Percentiles rank a stretch among this genome's conserved stretches.
These are phyloP conservation scores for Drosophila greeni DNA, from an alignment of 2,888 invertebrate species.

Conservation along the genomic window DNA sequence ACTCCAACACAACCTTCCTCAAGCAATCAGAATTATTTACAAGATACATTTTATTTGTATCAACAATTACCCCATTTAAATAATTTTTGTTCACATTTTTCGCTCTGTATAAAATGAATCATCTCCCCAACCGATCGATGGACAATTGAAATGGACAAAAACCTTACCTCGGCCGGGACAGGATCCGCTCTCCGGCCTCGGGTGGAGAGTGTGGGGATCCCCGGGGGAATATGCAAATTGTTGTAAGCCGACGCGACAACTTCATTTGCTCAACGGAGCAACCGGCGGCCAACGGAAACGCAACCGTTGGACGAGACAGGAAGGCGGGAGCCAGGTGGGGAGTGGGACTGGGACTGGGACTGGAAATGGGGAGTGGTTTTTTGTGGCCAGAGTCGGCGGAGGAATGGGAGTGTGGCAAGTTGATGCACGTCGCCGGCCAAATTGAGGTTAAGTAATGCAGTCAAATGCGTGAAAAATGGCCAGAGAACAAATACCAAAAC, in stretches of 20 bases:
- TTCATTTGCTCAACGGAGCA: conserved; percentile 59
- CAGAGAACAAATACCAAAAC: conserved; percentile 30
- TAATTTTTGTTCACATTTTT: not conserved
- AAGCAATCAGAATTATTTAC: not conserved
- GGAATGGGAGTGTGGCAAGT: conserved; percentile 33
- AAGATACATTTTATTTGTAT: not conserved
- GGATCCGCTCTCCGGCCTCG: conserved; percentile 30
- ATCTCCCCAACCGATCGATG: conserved; percentile 18
- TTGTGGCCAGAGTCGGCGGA: conserved; percentile 4
- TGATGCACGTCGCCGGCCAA: conserved; percentile 65
- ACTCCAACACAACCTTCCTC: not conserved
- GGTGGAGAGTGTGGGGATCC: conserved; percentile 1
- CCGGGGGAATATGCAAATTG: conserved; percentile 49
- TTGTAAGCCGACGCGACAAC: conserved; percentile 55
- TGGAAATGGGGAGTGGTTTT: conserved; percentile 18
- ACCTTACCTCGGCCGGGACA: conserved; percentile 17
- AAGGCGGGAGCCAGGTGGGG: conserved; percentile 8
- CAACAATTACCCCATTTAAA: not conserved
- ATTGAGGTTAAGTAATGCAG: conserved; percentile 75
- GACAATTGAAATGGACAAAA: conserved; percentile 34
- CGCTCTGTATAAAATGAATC: conserved; percentile 24
- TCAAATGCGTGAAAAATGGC: conserved; percentile 69
- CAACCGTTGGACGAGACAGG: conserved; percentile 27
- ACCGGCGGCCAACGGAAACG: conserved; percentile 33
- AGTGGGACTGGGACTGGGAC: conserved; percentile 16